Evolutionary conservation across 2,888 invertebrate genomes (phyloP).

Genomic region (Carcina quercana): DNA sequence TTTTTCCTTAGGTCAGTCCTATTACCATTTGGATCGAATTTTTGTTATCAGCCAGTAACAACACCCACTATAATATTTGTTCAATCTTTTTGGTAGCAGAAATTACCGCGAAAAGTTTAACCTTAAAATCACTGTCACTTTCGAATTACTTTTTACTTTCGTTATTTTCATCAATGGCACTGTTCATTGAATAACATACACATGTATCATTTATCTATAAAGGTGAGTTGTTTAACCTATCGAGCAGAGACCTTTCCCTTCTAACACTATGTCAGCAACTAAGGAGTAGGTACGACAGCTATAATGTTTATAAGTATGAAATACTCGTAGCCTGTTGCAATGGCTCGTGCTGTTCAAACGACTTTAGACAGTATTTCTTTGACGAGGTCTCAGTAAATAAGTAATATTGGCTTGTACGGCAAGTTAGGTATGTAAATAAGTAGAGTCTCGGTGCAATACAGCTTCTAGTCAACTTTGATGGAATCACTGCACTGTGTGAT

Average conservation of each 20-base stretch:
- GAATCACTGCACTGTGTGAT: constrained; percentile 2
- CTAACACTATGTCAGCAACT: constrained; percentile 58
- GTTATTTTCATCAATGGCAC: too few relatives aligned
- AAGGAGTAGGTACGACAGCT: constrained; percentile 55
- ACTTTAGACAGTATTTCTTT: constrained; percentile 1
- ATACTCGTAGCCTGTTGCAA: constrained; percentile 58
- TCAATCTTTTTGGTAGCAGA: too few relatives aligned
- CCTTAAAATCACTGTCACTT: too few relatives aligned
- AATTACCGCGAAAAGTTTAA: too few relatives aligned
- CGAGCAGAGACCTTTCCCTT: constrained; percentile 52
- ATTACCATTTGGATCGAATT: too few relatives aligned
- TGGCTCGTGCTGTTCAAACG: not conserved
- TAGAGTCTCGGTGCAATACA: constrained; percentile 2
- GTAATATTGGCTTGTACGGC: constrained; percentile 1
- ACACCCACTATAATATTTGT: too few relatives aligned
- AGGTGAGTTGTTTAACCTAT: too few relatives aligned
- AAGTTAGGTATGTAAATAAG: not conserved
- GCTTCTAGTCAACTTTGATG: not conserved
- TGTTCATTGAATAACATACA: too few relatives aligned
- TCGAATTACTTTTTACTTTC: too few relatives aligned
- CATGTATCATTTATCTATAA: too few relatives aligned
- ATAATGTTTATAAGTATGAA: constrained; percentile 67
- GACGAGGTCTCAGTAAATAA: not conserved
- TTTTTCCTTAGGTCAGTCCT: too few relatives aligned
- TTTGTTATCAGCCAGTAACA: too few relatives aligned